A percentile compares a stretch with the other conserved stretches of the same genome.
phyloP scores from a whole-genome alignment of 2,888 invertebrate species.

The Callimorpha dominula region DNA sequence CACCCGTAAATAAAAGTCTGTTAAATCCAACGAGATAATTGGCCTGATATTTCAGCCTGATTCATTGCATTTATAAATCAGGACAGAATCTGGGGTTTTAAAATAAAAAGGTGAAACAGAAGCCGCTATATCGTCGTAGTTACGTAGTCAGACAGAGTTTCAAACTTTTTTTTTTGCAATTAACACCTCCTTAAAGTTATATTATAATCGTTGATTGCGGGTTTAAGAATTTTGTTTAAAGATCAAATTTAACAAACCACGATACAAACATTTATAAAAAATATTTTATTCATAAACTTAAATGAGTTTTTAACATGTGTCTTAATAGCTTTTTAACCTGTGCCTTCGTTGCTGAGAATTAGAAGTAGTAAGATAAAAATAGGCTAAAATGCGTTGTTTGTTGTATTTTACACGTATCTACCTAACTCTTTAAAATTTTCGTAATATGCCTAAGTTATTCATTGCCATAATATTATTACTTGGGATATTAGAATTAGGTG shows the following conservation, averaged over 20 bases:
- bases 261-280: too few relatives aligned
- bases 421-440: too few relatives aligned
- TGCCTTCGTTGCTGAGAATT: too few relatives aligned
- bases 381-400: too few relatives aligned
- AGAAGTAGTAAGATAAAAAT: too few relatives aligned
- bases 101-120: slow-evolving; percentile 69
- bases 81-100: slow-evolving; percentile 59
- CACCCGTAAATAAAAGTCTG: slow-evolving; percentile 55
- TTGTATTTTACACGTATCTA: too few relatives aligned
- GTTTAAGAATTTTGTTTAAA: not conserved
- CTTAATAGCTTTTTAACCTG: too few relatives aligned
- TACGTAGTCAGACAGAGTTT: slow-evolving; percentile 8
- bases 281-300: too few relatives aligned
- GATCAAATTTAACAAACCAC: not conserved
- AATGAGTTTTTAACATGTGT: too few relatives aligned
- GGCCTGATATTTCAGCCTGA: slow-evolving; percentile 77
- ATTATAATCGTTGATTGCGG: not conserved
- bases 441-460: too few relatives aligned
- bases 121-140: slow-evolving; percentile 47
- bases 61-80: slow-evolving; percentile 78
- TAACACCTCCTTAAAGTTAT: not conserved
- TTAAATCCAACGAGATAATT: slow-evolving; percentile 73
- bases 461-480: too few relatives aligned
- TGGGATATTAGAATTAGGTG: too few relatives aligned
- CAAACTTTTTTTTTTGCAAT: slow-evolving; percentile 11